These are phyloP conservation scores for Toxonevra muliebris DNA, from an alignment of 2,888 invertebrate genomes.

Conservation along the genomic window DNA sequence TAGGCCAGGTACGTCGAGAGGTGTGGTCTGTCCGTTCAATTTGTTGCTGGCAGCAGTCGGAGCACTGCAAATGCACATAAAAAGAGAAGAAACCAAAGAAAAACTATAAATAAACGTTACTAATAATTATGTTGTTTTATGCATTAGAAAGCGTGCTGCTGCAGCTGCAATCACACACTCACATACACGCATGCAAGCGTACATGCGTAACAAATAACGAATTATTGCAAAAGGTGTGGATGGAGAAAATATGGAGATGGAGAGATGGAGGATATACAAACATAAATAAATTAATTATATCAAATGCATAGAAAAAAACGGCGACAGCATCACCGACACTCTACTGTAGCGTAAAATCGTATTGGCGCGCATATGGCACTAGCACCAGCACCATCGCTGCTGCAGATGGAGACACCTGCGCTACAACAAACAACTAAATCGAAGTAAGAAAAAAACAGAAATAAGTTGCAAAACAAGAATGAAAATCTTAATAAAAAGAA, in stretches of 20 bases:
- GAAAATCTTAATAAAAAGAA: neutral
- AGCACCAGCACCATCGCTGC: neutral
- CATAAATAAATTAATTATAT: neutral
- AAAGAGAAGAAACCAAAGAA: constrained; percentile 28
- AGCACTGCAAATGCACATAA: constrained; percentile 53
- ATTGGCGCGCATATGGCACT: neutral
- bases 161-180: neutral
- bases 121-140: constrained; percentile 4
- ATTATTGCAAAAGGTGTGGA: neutral
- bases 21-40: constrained; percentile 66
- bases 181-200: neutral
- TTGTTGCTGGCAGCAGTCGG: constrained; percentile 61
- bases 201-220: constrained; percentile 9
- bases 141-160: constrained; percentile 9
- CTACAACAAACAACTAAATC: no score
- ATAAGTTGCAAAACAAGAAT: constrained; percentile 16
- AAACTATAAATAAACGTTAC: constrained; percentile 8
- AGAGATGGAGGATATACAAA: neutral
- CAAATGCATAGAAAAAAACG: neutral
- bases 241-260: neutral
- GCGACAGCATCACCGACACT: neutral
- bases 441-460: neutral
- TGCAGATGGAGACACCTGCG: no score
- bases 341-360: neutral
- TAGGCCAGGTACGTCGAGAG: constrained; percentile 66